A percentile compares a stretch with the other conserved stretches of the same genome.
These are phyloP conservation scores for Cephus pulcher DNA, from an alignment of 2,888 invertebrate genomes.

Conservation along the genomic window DNA sequence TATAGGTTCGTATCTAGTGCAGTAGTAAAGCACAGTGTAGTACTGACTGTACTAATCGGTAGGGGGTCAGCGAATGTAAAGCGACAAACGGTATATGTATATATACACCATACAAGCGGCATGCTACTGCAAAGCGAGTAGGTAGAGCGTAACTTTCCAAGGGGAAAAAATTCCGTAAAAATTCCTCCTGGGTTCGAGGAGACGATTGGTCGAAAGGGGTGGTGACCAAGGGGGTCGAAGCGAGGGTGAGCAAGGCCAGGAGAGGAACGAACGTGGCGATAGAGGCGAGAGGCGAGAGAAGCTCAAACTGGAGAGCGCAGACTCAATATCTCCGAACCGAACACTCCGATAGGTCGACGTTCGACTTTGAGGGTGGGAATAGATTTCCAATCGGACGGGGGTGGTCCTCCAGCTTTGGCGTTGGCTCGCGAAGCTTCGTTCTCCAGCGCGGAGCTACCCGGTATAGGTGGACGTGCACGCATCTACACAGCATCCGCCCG, in stretches of 20 bases:
- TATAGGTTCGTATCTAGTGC: not conserved
- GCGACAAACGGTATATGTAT: not conserved
- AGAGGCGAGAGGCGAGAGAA: slow-evolving; percentile 27
- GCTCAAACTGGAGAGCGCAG: slow-evolving; percentile 52
- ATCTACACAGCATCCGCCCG: slow-evolving; percentile 61
- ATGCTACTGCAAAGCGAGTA: not conserved
- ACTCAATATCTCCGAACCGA: slow-evolving; percentile 66
- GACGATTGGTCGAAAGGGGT: slow-evolving; percentile 14
- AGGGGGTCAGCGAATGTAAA: not conserved
- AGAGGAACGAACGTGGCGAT: slow-evolving; percentile 31
- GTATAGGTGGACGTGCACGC: slow-evolving; percentile 67
- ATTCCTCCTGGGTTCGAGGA: slow-evolving; percentile 9
- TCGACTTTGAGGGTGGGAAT: slow-evolving; percentile 67
- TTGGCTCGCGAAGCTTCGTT: slow-evolving; percentile 12
- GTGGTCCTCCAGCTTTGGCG: slow-evolving; percentile 41
- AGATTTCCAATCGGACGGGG: slow-evolving; percentile 66
- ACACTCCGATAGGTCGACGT: slow-evolving; percentile 67
- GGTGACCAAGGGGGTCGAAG: slow-evolving; percentile 17
- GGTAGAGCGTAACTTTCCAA: not conserved
- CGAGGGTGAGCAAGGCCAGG: slow-evolving; percentile 5
- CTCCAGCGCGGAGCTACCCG: slow-evolving; percentile 13
- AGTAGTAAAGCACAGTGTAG: not conserved
- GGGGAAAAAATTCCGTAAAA: not conserved
- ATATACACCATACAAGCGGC: not conserved
- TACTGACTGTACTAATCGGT: not conserved